Evolutionary conservation across 1,140 invertebrate species (phyloP).

Genomic region (Neotoxoptera formosana): DNA sequence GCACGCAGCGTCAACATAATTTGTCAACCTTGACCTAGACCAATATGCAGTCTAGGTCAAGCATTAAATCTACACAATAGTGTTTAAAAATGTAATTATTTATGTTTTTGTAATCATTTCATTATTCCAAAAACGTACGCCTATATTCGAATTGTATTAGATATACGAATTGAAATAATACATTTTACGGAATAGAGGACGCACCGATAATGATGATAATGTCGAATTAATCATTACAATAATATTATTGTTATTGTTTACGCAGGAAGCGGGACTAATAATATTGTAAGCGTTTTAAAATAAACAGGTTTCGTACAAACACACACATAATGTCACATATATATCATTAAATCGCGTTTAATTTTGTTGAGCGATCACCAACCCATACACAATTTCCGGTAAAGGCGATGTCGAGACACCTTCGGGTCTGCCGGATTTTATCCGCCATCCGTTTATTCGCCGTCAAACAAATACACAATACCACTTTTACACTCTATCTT

Average conservation of each 20-base stretch:
- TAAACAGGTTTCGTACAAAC: too few species aligned
- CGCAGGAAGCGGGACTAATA: not conserved
- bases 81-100: not conserved
- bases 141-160: too few species aligned
- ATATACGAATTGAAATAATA: too few species aligned
- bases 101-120: not conserved
- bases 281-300: not conserved
- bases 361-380: not conserved
- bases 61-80: not conserved
- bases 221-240: not conserved
- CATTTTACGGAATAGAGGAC: too few species aligned
- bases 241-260: not conserved
- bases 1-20: too few species aligned
- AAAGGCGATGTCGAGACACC: not conserved
- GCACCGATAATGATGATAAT: not conserved
- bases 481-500: constrained; percentile 24
- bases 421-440: constrained; percentile 5
- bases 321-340: too few species aligned
- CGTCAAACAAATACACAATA: constrained; percentile 48
- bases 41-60: not conserved
- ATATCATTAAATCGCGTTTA: not conserved
- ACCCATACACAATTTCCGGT: not conserved
- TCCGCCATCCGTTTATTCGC: not conserved
- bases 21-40: too few species aligned
- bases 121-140: not conserved